Base-by-base conservation (phyloP, 2,888 invertebrate genomes). In the Nomada fucata region DNA sequence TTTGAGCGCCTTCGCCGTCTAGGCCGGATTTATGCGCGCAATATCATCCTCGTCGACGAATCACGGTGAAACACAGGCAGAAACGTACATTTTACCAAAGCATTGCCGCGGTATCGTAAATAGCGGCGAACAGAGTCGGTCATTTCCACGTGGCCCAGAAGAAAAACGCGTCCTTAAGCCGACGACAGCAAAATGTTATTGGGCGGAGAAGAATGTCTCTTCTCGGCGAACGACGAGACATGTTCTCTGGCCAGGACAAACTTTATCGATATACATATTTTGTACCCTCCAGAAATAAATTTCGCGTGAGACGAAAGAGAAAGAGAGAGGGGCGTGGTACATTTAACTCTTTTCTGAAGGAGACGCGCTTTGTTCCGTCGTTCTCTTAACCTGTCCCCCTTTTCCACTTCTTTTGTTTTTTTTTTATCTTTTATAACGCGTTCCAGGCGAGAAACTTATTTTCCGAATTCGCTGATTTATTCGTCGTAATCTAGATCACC, bases 231-330 rank as follows among this genome's bases (percentile, higher is more conserved):
- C 47, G 11, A 47, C 55, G 23, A 23, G 60, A 65, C 60, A 42
- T 0, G 15, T 59, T 53, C 59, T 26, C 20, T 57, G 0, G 2
- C 18, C 47, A 11, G 23, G 64, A 26, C 60, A 26, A 79, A 74
- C 65, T 81, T 81, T 69, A 81, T 73, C 81, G 73, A 65, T 74
- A 60, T 36, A 36, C 36, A 36, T 50, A 79, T 53, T 57, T 67
- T 67, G 18, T 79, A 75, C 29, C 42, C 55, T 79, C 79, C 81
- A 74, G 74, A 82, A 79, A 82, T 79, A 82, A 79, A 82, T 79
- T 78, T 74, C 61, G 26, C 74, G 20, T 53, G 65, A 69, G 61
- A 9, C 23, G 52, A 36, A 18, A 47, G 36, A 65, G 26, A 65
- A 18, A 18, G 3, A 11, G 60, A 60, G n/a, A 53, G 52, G 36